phyloP scores from a whole-genome alignment of 2,888 invertebrate species.

The Drosophila pegasa region DNA sequence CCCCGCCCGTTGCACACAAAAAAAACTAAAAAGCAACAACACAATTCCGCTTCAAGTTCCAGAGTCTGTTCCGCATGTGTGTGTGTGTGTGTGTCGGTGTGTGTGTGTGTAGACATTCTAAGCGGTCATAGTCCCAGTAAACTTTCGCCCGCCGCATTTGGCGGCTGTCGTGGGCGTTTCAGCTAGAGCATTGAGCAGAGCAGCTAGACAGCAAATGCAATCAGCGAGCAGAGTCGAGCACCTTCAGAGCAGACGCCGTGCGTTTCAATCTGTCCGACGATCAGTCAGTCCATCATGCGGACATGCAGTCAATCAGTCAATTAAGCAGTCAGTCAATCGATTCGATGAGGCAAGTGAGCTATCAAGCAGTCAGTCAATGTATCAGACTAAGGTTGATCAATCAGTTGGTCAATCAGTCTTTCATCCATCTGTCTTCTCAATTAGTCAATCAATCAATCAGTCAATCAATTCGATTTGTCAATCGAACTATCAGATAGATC shows the following conservation, averaged over 20 bases:
- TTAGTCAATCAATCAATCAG: neutral
- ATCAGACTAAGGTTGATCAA: neutral
- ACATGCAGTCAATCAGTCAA: neutral
- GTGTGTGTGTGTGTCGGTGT: constrained; percentile 30
- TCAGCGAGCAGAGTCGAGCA: neutral
- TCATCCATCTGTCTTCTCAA: neutral
- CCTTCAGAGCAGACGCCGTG: neutral
- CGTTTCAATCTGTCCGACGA: no score
- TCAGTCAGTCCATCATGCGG: neutral
- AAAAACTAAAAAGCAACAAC: constrained; percentile 31
- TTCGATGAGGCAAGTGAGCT: neutral
- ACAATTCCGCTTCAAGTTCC: constrained; percentile 73
- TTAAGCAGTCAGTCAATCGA: neutral
- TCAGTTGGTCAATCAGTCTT: neutral
- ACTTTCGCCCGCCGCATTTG: constrained; percentile 75
- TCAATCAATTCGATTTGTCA: neutral
- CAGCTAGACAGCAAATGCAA: constrained; percentile 17
- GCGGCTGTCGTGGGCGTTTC: constrained; percentile 50
- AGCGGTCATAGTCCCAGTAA: constrained; percentile 81
- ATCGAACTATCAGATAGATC: no score
- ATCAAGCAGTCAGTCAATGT: neutral
- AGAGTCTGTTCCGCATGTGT: constrained; percentile 66
- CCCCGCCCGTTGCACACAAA: neutral
- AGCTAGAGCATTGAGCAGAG: constrained; percentile 13
- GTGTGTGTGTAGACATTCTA: constrained; percentile 73